These are phyloP conservation scores for Typhlichthys eigenmanni DNA, from an alignment of 2,797 vertebrate species.

Conservation along the genomic window DNA sequence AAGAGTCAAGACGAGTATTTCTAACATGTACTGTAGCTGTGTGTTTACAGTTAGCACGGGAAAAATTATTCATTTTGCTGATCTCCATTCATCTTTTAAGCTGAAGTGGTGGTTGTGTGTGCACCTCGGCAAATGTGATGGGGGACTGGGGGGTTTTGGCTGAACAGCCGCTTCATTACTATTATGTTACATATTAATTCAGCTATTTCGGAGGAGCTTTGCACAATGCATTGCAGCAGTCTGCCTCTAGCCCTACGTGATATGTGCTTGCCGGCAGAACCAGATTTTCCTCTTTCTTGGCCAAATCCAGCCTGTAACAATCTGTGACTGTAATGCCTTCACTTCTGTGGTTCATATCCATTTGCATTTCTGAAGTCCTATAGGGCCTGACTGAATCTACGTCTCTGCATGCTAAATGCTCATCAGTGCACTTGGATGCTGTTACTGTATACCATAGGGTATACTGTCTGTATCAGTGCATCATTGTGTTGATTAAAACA, in stretches of 20 bases:
- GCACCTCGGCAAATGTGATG: too few relatives aligned
- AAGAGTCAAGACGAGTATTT: conserved; percentile 29
- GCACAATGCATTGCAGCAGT: not conserved
- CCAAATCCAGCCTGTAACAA: conserved; percentile 30
- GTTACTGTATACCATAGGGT: too few relatives aligned
- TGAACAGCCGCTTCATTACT: not conserved
- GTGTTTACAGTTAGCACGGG: conserved; percentile 6
- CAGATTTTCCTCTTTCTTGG: conserved; percentile 61
- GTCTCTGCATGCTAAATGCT: not conserved
- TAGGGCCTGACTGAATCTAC: not conserved
- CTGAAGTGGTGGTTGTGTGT: not conserved
- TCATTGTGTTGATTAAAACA: not conserved
- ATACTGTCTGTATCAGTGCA: too few relatives aligned
- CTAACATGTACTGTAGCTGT: conserved; percentile 9
- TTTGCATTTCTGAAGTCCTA: not conserved
- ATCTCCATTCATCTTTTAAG: not conserved
- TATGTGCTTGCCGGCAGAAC: conserved; percentile 37
- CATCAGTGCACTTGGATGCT: not conserved
- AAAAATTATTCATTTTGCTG: not conserved
- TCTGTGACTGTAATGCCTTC: conserved; percentile 3
- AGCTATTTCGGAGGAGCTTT: not conserved
- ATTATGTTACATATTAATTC: not conserved
- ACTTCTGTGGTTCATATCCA: not conserved
- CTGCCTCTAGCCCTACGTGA: not conserved
- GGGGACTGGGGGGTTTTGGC: not conserved